Conservation (phyloP, 2,888 invertebrate species). For the Atrina japonica region DNA sequence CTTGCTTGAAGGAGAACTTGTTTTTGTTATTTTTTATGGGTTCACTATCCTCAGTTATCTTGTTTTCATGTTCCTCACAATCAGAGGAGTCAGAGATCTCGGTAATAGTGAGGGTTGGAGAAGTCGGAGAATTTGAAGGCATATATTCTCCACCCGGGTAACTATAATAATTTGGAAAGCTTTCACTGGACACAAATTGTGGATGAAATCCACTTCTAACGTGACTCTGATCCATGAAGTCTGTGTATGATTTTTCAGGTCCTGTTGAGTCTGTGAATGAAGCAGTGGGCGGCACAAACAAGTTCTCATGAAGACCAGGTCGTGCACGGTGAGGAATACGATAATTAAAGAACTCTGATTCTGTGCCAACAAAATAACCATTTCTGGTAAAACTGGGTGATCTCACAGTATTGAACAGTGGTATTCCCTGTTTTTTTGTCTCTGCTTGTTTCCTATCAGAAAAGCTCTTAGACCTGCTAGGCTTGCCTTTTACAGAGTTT, state of each 20-base stretch:
- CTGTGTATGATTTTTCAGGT: not conserved
- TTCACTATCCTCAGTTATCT: not conserved
- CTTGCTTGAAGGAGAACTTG: not conserved
- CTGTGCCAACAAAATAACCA: not conserved
- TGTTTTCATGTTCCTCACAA: not conserved
- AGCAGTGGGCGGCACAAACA: conserved; percentile 3
- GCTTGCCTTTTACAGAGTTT: conserved; percentile 1
- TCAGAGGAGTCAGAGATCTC: not conserved
- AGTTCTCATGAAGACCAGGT: not conserved
- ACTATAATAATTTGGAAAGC: no score
- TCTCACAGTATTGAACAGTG: conserved; percentile 2
- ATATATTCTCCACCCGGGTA: conserved; percentile 10
- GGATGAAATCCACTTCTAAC: not conserved
- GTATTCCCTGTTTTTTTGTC: not conserved
- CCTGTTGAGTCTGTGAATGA: not conserved
- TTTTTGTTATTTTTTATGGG: not conserved
- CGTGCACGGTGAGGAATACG: conserved; percentile 1
- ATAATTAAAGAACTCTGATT: not conserved
- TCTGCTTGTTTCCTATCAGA: conserved; percentile 1
- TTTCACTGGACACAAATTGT: not conserved
- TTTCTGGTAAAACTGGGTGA: conserved; percentile 1
- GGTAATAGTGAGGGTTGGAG: not conserved
- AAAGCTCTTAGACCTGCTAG: conserved; percentile 19
- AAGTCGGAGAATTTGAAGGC: conserved; percentile 10
- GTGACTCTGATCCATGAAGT: not conserved